Base-by-base conservation (phyloP, 2,113 vertebrate genomes). In the Centrocercus urophasianus region DNA sequence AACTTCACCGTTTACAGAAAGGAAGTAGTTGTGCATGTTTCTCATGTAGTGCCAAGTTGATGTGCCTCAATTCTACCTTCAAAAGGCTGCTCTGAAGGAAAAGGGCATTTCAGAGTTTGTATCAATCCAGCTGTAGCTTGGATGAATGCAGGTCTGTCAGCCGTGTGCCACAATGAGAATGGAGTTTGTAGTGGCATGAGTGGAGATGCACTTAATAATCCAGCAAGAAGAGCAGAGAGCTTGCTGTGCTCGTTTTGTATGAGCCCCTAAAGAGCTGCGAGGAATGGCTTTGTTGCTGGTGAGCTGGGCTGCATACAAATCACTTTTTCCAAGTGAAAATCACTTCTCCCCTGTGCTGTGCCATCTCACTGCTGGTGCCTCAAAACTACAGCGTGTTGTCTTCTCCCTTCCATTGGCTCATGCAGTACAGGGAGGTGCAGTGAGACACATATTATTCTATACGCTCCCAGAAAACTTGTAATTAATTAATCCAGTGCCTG, bases 171-270 rank as follows among this genome's bases (percentile, higher is more conserved):
- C 64, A 21, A 45, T 10, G 42, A 66, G 64, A 66, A 66, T 14
- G 64, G 64, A 66, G 64, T 22, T 32, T 5, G 42, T 30, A 75
- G 71, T 1, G 0, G 74, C 32, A 28, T 0, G 0, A 78, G 30
- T 19, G 38, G 66, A 59, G 59, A 36, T 50, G 47, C 11, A 32
- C 48, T 80, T 69, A 70, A 92, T 72, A 85, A 90, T 24, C 48
- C 48, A 63, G 40, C 0, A 1, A 61, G 57, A 70, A 42, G 34
- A 1, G 3, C 47, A 7, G 34, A 0, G 0, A 82, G 54, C 45
- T 64, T 83, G 38, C 73, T 73, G 20, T 22, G 61, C 43, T 81
- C 3, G 1, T 77, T 84, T 56, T 25, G 40, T 47, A 15, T 3
- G 6, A 83, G 67, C 52, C 50, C 28, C 65, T 24, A 4, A 57